Evolutionary conservation across 2,888 invertebrate genomes (phyloP), one percentile per base, ranked within the genome.

Genomic region (Drosophila infuscata): DNA sequence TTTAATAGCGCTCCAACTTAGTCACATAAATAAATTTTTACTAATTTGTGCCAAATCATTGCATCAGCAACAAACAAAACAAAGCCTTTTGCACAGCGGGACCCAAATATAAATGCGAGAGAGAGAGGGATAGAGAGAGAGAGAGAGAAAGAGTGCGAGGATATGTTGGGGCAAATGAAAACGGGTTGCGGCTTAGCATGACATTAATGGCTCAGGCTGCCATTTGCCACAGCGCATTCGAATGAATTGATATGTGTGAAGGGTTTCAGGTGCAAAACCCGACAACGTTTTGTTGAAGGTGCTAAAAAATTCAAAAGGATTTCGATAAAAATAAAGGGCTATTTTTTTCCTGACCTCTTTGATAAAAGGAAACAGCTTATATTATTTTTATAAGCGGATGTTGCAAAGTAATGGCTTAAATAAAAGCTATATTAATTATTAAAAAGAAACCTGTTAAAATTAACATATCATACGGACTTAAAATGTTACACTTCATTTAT

Each of bases 21-120:
- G 72, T 56, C 83, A 71, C 75, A 83, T 79, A 86, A 88, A 86
- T 86, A 86, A 83, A 82, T 82, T 82, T 79, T 74, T 72, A 53
- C 74, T 87, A 89, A 89, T 87, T 87, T 87, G 71, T 75, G 75
- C 54, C 63, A 79, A 74, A 86, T 85, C 81, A 88, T 74, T 72
- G 81, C 65, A 35, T 66, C 41, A 64, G 15, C 57, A 38, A 20
- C 29, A 72, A 48, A 15, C 58, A 54, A 48, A 30, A 56, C 56
- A 71, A 54, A 57, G 61, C 77, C 33, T 56, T 9, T 30, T 51
- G 59, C 58, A 58, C 59, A 38, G 62, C 38, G 35, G 33, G 33
- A n/a, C 11, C n/a, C 32, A 25, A 48, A 56, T n/a, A 46, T 41
- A 30, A 33, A 8, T 15, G 48, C 29, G 32, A 35, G n/a, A 9